Percentiles rank a stretch among this genome's conserved stretches.
Evolutionary conservation across 2,113 vertebrate species (phyloP).

Genomic region (Phrynosoma blainvillii): DNA sequence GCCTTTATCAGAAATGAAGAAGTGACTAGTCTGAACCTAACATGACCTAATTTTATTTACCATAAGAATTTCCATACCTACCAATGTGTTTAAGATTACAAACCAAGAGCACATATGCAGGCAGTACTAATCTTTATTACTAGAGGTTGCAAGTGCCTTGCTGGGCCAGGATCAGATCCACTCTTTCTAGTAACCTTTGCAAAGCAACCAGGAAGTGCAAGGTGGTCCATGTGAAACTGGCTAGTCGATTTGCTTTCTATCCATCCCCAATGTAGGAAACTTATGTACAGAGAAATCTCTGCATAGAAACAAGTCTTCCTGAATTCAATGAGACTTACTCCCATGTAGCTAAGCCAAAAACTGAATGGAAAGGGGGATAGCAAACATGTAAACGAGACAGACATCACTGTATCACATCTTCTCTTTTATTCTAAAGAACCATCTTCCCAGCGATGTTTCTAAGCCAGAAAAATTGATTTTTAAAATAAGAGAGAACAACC

Average conservation of each 20-base stretch:
- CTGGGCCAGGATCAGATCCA: not conserved
- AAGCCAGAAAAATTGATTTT: constrained; percentile 18
- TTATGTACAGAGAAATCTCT: not conserved
- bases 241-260: not conserved
- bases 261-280: too few relatives aligned
- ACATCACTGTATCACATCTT: not conserved
- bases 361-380: not conserved
- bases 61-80: not conserved
- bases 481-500: not conserved
- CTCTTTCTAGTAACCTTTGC: not conserved
- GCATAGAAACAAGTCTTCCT: too few relatives aligned
- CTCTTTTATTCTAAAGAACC: not conserved
- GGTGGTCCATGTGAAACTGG: not conserved
- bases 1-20: not conserved
- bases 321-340: too few relatives aligned
- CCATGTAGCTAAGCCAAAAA: not conserved
- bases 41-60: not conserved
- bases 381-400: not conserved
- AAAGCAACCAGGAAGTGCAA: not conserved
- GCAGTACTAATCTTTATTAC: not conserved
- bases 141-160: not conserved
- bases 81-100: not conserved
- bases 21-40: not conserved
- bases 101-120: not conserved
- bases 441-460: constrained; percentile 18